A percentile compares a stretch with the other conserved stretches of the same genome.
These are phyloP conservation scores for Cygnus atratus DNA, from an alignment of 2,113 vertebrate genomes.

Conservation along the genomic window DNA sequence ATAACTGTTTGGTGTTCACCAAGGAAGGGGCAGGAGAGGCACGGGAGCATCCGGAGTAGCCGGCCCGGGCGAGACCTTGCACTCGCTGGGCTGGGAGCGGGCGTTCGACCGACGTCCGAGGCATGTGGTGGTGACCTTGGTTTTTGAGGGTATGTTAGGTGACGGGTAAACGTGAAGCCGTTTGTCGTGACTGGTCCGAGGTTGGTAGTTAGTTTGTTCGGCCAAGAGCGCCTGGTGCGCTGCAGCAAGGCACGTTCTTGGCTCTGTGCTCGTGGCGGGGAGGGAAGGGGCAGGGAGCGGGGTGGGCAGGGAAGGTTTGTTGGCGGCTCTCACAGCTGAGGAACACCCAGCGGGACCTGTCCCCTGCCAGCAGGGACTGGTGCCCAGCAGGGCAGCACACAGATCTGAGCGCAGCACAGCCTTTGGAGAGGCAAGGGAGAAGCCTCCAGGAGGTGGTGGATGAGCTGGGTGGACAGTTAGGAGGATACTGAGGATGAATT, in stretches of 20 bases:
- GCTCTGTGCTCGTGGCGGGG: constrained; percentile 50
- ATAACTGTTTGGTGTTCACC: constrained; percentile 78
- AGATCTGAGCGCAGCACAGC: not conserved
- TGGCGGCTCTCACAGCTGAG: constrained; percentile 34
- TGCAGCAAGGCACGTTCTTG: constrained; percentile 33
- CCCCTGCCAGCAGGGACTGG: not conserved
- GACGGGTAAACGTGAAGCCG: constrained; percentile 58
- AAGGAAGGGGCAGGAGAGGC: constrained; percentile 70
- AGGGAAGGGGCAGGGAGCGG: constrained; percentile 36
- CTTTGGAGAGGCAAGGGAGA: accelerated
- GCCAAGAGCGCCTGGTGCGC: constrained; percentile 23
- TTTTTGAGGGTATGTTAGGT: constrained; percentile 68
- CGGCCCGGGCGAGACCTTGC: constrained; percentile 22
- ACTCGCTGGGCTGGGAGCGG: constrained; percentile 30
- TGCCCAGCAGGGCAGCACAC: accelerated
- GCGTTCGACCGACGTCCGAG: not conserved
- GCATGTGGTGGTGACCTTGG: constrained; percentile 36
- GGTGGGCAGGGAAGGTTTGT: constrained; percentile 53
- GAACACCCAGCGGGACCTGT: not conserved
- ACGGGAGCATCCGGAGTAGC: constrained; percentile 31
- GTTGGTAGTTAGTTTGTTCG: constrained; percentile 71
- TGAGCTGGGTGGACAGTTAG: accelerated
- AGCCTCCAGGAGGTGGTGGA: not conserved
- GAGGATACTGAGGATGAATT: not conserved
- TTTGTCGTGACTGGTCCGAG: constrained; percentile 67